phyloP scores from a whole-genome alignment of 2,113 vertebrate species.

The Regulus satrapa region DNA sequence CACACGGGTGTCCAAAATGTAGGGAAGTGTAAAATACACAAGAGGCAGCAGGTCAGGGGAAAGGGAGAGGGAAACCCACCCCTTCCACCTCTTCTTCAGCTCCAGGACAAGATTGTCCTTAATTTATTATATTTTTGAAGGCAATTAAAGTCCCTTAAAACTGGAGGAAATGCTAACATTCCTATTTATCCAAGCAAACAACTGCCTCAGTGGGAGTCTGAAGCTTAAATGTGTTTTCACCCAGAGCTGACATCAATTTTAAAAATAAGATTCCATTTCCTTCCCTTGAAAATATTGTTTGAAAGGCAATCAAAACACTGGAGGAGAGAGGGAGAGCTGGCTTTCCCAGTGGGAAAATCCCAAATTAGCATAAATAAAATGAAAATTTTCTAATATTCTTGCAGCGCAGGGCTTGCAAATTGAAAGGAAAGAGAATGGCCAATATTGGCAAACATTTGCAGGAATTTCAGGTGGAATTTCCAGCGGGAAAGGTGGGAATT shows the following conservation, averaged over 20 bases:
- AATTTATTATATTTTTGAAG: constrained; percentile 45
- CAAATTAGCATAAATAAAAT: neutral
- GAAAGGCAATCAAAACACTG: neutral
- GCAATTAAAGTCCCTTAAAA: constrained; percentile 63
- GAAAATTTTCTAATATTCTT: neutral
- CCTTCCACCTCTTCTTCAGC: constrained; percentile 45
- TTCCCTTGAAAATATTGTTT: neutral
- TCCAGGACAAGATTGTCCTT: constrained; percentile 20
- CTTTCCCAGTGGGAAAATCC: neutral
- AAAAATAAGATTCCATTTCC: constrained; percentile 12
- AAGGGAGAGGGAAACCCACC: constrained; percentile 43
- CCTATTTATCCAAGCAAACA: constrained; percentile 55
- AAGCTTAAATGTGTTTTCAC: neutral
- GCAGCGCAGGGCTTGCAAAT: neutral
- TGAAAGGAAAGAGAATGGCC: neutral
- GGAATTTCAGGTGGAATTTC: neutral
- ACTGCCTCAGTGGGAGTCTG: neutral
- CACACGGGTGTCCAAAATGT: constrained; percentile 67
- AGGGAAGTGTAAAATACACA: constrained; percentile 78
- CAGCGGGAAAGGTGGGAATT: neutral
- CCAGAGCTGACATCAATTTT: neutral
- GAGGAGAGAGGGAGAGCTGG: neutral
- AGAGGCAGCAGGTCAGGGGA: constrained; percentile 66
- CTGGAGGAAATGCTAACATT: constrained; percentile 45
- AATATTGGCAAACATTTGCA: neutral